phyloP scores from a whole-genome alignment of 2,888 invertebrate species.

The Papilio demoleus region DNA sequence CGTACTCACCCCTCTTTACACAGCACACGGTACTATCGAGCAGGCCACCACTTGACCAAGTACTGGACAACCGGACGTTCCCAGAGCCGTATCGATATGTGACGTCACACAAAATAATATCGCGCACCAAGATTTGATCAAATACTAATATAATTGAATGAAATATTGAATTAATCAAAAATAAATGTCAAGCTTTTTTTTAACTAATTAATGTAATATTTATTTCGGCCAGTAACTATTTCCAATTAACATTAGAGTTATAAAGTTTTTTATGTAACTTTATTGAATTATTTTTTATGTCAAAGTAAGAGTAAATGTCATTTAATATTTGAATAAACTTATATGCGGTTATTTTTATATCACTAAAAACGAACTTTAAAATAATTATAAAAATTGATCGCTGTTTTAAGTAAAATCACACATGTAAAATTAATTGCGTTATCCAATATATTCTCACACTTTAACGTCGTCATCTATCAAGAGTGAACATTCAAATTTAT shows the following conservation, averaged over 20 bases:
- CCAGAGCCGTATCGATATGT: constrained; percentile 42
- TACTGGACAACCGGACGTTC: constrained; percentile 43
- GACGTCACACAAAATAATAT: constrained; percentile 40
- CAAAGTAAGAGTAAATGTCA: too few relatives aligned
- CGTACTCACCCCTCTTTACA: constrained; percentile 53
- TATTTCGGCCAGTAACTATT: neutral
- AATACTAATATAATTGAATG: neutral
- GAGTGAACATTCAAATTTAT: too few relatives aligned
- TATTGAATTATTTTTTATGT: too few relatives aligned
- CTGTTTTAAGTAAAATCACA: too few relatives aligned
- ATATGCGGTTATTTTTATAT: too few relatives aligned
- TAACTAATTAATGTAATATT: constrained; percentile 8
- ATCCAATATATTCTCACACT: too few relatives aligned
- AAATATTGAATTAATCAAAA: neutral
- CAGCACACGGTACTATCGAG: constrained; percentile 53
- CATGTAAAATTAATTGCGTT: too few relatives aligned
- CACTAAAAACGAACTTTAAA: too few relatives aligned
- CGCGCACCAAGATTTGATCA: constrained; percentile 24
- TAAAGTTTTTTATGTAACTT: neutral
- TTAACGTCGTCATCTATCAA: too few relatives aligned
- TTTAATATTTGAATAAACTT: too few relatives aligned
- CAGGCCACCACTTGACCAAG: constrained; percentile 51
- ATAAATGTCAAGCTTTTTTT: neutral
- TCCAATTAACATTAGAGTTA: too few relatives aligned
- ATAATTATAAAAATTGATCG: too few relatives aligned